phyloP scores from a whole-genome alignment of 1,140 invertebrate genomes.

The Eulimnadia texana region DNA sequence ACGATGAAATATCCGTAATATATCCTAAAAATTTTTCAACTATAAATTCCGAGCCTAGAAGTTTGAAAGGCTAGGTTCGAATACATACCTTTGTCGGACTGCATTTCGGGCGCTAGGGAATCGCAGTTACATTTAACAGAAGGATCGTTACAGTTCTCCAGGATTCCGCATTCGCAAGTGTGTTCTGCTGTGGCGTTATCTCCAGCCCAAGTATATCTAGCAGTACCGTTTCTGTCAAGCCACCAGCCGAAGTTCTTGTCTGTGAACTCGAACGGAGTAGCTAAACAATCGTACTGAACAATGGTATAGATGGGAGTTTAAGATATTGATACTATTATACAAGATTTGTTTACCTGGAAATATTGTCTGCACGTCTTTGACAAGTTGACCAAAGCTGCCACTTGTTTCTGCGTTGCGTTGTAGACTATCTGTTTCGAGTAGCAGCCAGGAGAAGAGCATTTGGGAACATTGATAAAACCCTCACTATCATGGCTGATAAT shows the following conservation, averaged over 20 bases:
- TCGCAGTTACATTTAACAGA: not conserved
- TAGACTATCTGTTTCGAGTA: not conserved
- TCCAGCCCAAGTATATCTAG: conserved; percentile 1
- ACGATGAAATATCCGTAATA: not conserved
- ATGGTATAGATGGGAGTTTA: not conserved
- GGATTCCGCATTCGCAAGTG: conserved; percentile 1
- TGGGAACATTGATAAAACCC: not conserved
- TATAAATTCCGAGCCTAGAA: not conserved
- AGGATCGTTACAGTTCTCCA: not conserved
- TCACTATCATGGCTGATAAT: not conserved
- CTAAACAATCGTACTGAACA: conserved; percentile 1
- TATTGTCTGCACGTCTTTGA: not conserved
- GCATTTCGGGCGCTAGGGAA: not conserved
- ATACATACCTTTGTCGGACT: not conserved
- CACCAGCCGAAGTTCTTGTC: conserved; percentile 3
- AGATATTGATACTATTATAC: not conserved
- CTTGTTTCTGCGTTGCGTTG: not conserved
- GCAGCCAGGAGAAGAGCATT: not conserved
- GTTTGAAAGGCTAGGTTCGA: not conserved
- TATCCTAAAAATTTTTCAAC: not conserved
- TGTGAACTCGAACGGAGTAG: not conserved
- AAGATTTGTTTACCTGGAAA: conserved; percentile 1
- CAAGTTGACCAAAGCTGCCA: not conserved
- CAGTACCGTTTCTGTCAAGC: not conserved
- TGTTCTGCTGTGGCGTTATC: not conserved